phyloP scores from a whole-genome alignment of 2,797 vertebrate genomes.

The Menidia menidia region DNA sequence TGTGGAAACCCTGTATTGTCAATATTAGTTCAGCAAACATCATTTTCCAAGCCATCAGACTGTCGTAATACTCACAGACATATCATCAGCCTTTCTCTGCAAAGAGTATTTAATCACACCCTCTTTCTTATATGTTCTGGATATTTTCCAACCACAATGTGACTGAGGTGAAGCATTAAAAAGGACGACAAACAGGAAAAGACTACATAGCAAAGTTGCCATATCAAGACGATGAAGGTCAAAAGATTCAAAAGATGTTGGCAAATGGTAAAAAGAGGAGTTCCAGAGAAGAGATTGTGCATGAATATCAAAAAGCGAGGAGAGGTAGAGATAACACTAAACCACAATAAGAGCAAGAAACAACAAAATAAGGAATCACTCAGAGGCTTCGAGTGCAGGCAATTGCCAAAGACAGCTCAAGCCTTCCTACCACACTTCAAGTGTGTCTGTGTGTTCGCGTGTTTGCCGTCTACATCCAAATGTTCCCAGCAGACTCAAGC shows the following conservation, averaged over 20 bases:
- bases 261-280: neutral
- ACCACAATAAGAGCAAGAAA: slow-evolving; percentile 9
- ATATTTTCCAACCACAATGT: slow-evolving; percentile 14
- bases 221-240: slow-evolving; percentile 1
- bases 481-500: slow-evolving; percentile 46
- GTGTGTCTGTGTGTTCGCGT: slow-evolving; percentile 27
- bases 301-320: slow-evolving; percentile 7
- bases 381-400: slow-evolving; percentile 24
- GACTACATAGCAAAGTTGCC: neutral
- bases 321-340: slow-evolving; percentile 9
- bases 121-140: slow-evolving; percentile 28
- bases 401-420: slow-evolving; percentile 32
- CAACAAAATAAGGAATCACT: slow-evolving; percentile 13
- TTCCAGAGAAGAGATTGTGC: neutral
- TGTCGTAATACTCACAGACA: slow-evolving; percentile 31
- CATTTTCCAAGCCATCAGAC: slow-evolving; percentile 24
- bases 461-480: slow-evolving; percentile 27
- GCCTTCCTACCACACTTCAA: slow-evolving; percentile 48
- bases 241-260: neutral
- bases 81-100: slow-evolving; percentile 14
- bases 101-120: slow-evolving; percentile 15
- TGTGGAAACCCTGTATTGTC: slow-evolving; percentile 47
- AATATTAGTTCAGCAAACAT: slow-evolving; percentile 71
- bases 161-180: slow-evolving; percentile 3
- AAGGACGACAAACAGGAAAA: neutral